phyloP scores from a whole-genome alignment of 2,888 invertebrate genomes.

The Nasonia oneida region DNA sequence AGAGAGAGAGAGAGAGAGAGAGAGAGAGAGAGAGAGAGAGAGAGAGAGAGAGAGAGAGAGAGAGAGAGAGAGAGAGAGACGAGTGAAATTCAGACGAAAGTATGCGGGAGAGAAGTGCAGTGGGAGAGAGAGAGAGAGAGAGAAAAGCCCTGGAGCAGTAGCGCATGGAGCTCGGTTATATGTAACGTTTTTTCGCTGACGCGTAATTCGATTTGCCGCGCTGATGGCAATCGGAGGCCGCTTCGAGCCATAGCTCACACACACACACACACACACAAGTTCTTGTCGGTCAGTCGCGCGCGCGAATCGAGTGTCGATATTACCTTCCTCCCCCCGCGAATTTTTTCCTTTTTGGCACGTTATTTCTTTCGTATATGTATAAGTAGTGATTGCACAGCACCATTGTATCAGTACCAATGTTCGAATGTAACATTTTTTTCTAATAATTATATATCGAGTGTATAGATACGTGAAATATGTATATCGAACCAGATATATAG shows the following conservation, averaged over 20 bases:
- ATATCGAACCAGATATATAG: constrained; percentile 31
- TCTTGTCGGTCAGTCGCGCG: neutral
- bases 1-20: too few species aligned
- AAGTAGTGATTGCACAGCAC: constrained; percentile 26
- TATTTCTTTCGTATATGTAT: neutral
- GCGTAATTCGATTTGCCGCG: constrained; percentile 25
- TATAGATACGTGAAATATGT: constrained; percentile 3
- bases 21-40: too few species aligned
- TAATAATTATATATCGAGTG: neutral
- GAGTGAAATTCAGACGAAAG: neutral
- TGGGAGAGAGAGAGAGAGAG: neutral
- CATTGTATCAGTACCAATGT: constrained; percentile 43
- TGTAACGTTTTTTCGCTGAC: constrained; percentile 11
- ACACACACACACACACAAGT: neutral
- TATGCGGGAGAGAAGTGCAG: neutral
- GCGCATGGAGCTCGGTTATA: neutral
- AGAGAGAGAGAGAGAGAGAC: neutral
- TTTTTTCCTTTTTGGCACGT: neutral
- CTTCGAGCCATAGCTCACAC: neutral
- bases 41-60: neutral
- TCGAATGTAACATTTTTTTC: constrained; percentile 29
- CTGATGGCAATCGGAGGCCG: constrained; percentile 17
- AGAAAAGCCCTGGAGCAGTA: neutral
- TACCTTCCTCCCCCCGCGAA: neutral
- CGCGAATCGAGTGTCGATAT: neutral